These are phyloP conservation scores for Cancer borealis DNA, from an alignment of 2,888 invertebrate species.

Conservation along the genomic window DNA sequence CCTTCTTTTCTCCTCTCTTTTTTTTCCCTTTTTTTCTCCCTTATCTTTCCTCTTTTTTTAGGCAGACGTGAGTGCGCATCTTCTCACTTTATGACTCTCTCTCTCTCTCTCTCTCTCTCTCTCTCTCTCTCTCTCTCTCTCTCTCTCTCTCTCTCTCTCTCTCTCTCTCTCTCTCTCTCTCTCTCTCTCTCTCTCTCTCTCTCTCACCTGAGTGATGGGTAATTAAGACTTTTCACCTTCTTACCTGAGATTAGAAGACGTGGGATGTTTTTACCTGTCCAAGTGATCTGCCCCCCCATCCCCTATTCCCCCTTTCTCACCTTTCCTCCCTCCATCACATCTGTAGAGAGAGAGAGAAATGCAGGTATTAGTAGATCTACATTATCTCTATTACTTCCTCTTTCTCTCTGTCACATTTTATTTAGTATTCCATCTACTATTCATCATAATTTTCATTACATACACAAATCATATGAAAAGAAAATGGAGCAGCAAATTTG, in stretches of 20 bases:
- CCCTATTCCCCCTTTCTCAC: not conserved
- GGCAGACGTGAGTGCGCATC: not conserved
- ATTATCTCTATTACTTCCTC: no score
- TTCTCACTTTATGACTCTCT: not conserved
- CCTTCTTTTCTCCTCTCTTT: not conserved
- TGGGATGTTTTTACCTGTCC: not conserved
- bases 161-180: not conserved
- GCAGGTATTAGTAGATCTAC: no score
- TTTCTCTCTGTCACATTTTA: no score
- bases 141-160: not conserved
- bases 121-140: not conserved
- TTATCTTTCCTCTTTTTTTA: not conserved
- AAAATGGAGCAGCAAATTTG: not conserved
- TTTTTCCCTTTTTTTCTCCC: not conserved
- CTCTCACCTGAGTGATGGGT: not conserved
- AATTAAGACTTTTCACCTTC: not conserved
- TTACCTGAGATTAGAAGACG: not conserved
- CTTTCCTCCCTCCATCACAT: no score
- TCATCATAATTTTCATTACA: no score
- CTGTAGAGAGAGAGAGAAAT: no score
- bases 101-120: not conserved
- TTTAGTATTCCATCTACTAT: no score
- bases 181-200: not conserved
- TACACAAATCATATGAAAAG: no score
- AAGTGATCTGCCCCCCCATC: not conserved